Percentiles rank a stretch among this genome's conserved stretches.
These are phyloP conservation scores for Pycnonotus jocosus DNA, from an alignment of 2,113 vertebrate species.

Conservation along the genomic window DNA sequence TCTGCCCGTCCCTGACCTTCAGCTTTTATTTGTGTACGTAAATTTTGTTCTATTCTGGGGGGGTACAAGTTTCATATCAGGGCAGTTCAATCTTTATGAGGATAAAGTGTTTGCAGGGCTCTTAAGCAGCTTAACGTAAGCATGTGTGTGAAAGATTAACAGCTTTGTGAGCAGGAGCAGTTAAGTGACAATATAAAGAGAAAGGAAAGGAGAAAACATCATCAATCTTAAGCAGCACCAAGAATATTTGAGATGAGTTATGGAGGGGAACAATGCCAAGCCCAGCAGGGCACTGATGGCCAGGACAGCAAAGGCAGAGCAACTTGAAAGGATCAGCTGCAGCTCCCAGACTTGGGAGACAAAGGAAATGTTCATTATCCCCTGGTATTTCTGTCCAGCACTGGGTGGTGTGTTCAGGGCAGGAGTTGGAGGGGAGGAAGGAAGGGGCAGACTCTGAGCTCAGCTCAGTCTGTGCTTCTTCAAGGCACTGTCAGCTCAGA, in stretches of 20 bases:
- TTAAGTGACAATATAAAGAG: constrained; percentile 61
- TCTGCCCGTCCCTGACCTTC: constrained; percentile 54
- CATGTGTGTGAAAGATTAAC: constrained; percentile 69
- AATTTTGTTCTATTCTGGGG: constrained; percentile 47
- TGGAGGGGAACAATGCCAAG: not conserved
- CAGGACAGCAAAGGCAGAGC: not conserved
- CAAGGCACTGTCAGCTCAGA: not conserved
- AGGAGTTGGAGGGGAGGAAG: not conserved
- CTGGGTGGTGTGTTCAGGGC: not conserved
- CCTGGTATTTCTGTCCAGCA: not conserved
- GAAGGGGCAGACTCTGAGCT: not conserved
- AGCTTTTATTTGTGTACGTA: constrained; percentile 63
- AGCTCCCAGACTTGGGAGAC: not conserved
- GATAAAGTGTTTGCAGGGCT: constrained; percentile 62
- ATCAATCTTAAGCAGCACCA: constrained; percentile 35
- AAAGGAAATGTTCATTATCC: not conserved
- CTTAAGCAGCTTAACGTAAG: constrained; percentile 62
- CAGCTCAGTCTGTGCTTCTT: not conserved
- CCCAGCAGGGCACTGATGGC: not conserved
- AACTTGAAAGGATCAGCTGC: not conserved
- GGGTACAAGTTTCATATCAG: constrained; percentile 56
- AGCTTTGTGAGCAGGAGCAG: constrained; percentile 41
- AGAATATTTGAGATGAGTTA: constrained; percentile 36
- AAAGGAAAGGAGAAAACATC: constrained; percentile 52
- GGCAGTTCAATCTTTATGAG: constrained; percentile 68